Evolutionary conservation across 2,888 invertebrate species (phyloP), one percentile per base, ranked within the genome.

Genomic region (Pheosia tremula): DNA sequence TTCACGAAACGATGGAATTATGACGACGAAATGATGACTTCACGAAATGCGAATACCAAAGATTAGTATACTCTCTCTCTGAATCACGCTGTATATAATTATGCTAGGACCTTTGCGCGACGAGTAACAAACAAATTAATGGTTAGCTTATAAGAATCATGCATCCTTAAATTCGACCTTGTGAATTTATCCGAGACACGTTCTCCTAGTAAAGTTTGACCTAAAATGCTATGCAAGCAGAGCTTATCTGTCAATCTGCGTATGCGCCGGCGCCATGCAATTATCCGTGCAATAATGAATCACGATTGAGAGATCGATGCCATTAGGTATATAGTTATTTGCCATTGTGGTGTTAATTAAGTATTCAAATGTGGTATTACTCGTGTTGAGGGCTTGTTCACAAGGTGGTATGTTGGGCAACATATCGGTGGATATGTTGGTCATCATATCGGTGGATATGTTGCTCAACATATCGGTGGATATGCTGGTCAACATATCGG

Each of bases 221-320:
- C 56, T 45, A 45, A 45, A 56, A 24, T 24, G 10, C 10, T 13
- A 11, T 13, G 56, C 45, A 56, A n/a, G 41, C 56, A 24, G 8
- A 5, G 45, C 45, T 56, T 56, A 56, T 56, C 56, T 36, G 56
- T 10, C 56, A 56, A 56, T 56, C 56, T 56, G 56, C 56, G 55
- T 39, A 56, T 45, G 56, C 56, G 45, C 55, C 7, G 56, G 56
- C 56, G 56, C 56, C 56, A 24, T 13, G 39, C 55, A 39, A 39
- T 39, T 39, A 55, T n/a, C n/a, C 39, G 55, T 39, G 39, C 11
- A 39, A 13, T 55, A 55, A 55, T 55, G 55, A 55, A 55, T 55
- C 55, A 55, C 38, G 55, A 55, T 55, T 36, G 37, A 54, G 53
- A 24, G 50, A 5, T 7, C 24, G 37, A 24, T 53, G 55, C 13